phyloP scores from a whole-genome alignment of 2,797 vertebrate species.

The Sebastes matsubarae region DNA sequence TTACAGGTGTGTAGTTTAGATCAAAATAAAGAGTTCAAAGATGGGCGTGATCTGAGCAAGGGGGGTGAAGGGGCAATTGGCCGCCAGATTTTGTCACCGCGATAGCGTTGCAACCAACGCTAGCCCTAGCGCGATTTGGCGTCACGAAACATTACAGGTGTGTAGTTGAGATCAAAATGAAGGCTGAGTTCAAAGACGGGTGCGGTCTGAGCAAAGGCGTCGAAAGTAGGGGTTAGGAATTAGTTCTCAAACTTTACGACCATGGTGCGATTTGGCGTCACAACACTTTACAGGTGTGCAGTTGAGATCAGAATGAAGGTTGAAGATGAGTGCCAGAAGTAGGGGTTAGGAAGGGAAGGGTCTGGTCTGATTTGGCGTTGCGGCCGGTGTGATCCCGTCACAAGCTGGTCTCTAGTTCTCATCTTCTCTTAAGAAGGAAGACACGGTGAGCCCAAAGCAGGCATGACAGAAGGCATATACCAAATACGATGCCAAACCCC shows the following conservation, averaged over 20 bases:
- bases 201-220: neutral
- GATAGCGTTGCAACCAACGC: too few species aligned
- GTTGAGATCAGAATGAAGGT: neutral
- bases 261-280: neutral
- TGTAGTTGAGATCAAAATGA: neutral
- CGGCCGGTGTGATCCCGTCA: neutral
- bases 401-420: neutral
- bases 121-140: neutral
- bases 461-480: neutral
- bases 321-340: neutral
- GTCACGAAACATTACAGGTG: neutral
- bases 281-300: neutral
- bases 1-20: neutral
- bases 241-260: too few species aligned
- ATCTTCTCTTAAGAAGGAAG: neutral
- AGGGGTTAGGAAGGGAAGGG: neutral
- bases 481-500: neutral
- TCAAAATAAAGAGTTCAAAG: neutral
- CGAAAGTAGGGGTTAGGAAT: neutral
- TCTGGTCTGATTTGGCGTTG: neutral
- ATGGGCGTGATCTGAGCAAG: neutral
- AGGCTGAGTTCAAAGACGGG: too few species aligned
- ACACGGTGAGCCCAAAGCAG: neutral
- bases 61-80: neutral
- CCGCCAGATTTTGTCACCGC: accelerated